Evolutionary conservation across 2,797 vertebrate genomes (phyloP).

Genomic region (Synanceia verrucosa): DNA sequence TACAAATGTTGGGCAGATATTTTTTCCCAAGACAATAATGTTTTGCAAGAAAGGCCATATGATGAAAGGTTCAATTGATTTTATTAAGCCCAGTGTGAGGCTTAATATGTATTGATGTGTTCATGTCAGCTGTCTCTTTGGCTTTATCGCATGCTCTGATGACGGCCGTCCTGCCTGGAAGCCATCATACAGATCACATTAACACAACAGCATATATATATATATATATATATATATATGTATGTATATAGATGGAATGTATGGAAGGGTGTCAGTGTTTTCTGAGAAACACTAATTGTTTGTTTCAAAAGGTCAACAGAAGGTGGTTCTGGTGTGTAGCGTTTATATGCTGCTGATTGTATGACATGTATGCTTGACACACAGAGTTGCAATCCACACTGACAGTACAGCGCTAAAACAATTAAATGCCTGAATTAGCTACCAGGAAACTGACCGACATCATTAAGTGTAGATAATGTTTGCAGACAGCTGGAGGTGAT

Average conservation of each 20-base stretch:
- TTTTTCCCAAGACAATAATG: neutral
- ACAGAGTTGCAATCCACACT: neutral
- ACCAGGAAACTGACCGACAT: constrained; percentile 28
- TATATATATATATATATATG: too few species aligned
- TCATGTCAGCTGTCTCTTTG: constrained; percentile 51
- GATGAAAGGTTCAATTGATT: neutral
- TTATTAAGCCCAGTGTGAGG: neutral
- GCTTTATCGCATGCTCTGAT: constrained; percentile 20
- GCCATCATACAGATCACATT: neutral
- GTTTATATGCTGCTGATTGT: neutral
- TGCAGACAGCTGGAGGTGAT: constrained; percentile 59
- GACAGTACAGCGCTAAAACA: constrained; percentile 31
- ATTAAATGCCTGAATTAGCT: constrained; percentile 48
- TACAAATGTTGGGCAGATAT: neutral
- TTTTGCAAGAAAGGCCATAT: neutral
- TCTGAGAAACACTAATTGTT: too few species aligned
- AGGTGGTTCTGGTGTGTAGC: too few species aligned
- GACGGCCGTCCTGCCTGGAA: constrained; percentile 3
- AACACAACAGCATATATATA: too few species aligned
- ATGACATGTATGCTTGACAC: constrained; percentile 1
- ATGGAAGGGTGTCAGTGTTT: neutral
- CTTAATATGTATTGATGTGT: constrained; percentile 56
- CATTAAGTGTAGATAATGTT: constrained; percentile 38
- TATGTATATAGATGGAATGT: too few species aligned
- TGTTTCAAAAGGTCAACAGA: too few species aligned